Conservation (phyloP, 1,140 invertebrate genomes). For the Drosophila pseudoananassae region DNA sequence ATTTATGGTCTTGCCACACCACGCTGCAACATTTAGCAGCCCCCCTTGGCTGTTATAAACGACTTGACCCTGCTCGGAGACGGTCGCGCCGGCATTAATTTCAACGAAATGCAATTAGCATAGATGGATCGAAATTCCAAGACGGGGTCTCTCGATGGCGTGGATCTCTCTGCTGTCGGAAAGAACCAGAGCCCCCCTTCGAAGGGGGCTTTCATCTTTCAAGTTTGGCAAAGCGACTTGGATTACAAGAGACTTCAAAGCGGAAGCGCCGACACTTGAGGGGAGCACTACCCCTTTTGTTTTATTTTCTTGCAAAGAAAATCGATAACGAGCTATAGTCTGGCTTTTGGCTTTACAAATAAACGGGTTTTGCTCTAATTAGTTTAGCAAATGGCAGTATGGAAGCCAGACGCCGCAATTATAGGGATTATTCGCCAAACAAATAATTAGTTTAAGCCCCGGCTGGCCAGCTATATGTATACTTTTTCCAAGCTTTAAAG, state of each 20-base stretch:
- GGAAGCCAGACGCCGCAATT: constrained; percentile 26
- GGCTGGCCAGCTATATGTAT: background rate
- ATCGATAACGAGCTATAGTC: constrained; percentile 18
- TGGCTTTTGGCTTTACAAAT: too few species aligned
- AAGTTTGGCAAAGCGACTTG: too few species aligned
- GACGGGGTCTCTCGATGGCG: constrained; percentile 16
- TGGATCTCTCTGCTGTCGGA: too few species aligned
- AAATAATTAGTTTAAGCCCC: constrained; percentile 25
- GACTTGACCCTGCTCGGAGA: constrained; percentile 36
- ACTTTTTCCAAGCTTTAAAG: too few species aligned
- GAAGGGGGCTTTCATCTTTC: too few species aligned
- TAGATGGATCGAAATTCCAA: constrained; percentile 42
- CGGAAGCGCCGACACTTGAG: constrained; percentile 16
- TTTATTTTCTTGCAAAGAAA: constrained; percentile 34
- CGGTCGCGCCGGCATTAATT: constrained; percentile 40
- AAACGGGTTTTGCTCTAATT: background rate
- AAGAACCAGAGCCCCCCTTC: too few species aligned
- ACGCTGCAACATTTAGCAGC: constrained; percentile 28
- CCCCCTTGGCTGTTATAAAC: constrained; percentile 11
- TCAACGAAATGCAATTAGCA: constrained; percentile 52
- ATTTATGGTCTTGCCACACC: constrained; percentile 36
- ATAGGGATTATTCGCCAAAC: constrained; percentile 17
- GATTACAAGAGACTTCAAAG: constrained; percentile 49
- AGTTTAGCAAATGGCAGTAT: background rate
- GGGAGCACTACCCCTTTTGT: background rate